Evolutionary conservation across 2,888 invertebrate genomes (phyloP), one percentile per base, ranked within the genome.

Genomic region (Fabriciana adippe): DNA sequence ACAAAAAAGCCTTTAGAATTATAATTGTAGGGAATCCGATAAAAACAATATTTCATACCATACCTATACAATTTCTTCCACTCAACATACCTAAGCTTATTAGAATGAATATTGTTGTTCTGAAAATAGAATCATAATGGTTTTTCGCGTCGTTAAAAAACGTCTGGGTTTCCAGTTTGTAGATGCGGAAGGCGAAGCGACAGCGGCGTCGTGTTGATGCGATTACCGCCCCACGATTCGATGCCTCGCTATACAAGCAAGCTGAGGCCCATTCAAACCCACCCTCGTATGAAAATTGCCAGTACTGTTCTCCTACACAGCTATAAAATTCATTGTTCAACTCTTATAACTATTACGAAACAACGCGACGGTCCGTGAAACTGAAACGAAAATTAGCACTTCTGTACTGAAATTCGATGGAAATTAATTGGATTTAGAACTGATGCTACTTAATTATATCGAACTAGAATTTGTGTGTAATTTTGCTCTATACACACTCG

Each of bases 151-250:
- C 85, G 88, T 76, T 86, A 88, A 86, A 88, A 85, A 86, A 81
- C 79, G 79, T 81, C 79, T 77, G 76, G 77, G 80, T 77, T 79
- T 78, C 75, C 74, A 76, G 76, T 76, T 77, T 78, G 75, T 74
- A 70, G 77, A 76, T 66, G 79, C 73, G 79, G 71, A 74, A 73
- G 75, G 76, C 71, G 73, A 72, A 74, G 70, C 70, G 68, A 71
- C 68, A 71, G 70, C 64, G 81, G 73, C 75, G 75, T 69, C 72
- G 67, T 70, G 64, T 89, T 95, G 94, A 95, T 95, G 94, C 93
- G 95, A 95, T 95, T 95, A 95, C 92, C 81, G 85, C 92, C 81
- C 90, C 92, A 93, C 95, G 94, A 93, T 93, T 94, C 94, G 93
- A 85, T 93, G 94, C 92, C 78, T 89, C 88, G 89, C 93, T 94